Evolutionary conservation across 2,888 invertebrate species (phyloP).

Genomic region (Julus scanicus): DNA sequence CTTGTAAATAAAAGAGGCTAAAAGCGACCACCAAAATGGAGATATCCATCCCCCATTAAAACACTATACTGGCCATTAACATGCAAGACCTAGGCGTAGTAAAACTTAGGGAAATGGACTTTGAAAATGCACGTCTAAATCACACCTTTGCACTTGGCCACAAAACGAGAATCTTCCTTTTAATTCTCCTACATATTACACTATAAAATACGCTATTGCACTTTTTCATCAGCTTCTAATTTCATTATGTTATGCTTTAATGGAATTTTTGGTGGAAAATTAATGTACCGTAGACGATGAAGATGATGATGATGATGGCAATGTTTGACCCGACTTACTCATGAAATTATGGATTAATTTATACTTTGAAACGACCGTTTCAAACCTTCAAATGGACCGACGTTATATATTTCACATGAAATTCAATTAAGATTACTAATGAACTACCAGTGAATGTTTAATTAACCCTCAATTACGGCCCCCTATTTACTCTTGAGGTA

Average conservation of each 20-base stretch:
- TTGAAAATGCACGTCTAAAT: background rate
- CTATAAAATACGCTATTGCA: background rate
- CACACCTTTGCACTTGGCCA: slow-evolving; percentile 12
- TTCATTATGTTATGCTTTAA: slow-evolving; percentile 14
- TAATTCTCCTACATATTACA: background rate
- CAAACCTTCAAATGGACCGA: background rate
- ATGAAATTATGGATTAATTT: background rate
- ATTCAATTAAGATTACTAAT: background rate
- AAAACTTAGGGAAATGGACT: background rate
- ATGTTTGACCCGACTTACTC: background rate
- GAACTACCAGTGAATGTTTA: background rate
- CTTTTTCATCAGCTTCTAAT: background rate
- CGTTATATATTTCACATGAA: background rate
- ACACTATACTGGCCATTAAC: background rate
- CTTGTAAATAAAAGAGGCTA: slow-evolving; percentile 12
- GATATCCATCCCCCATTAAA: background rate
- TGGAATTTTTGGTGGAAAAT: slow-evolving; percentile 11
- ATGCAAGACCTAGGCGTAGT: background rate
- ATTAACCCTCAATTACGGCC: background rate
- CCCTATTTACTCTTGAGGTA: too few relatives aligned
- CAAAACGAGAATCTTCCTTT: background rate
- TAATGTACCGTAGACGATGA: background rate
- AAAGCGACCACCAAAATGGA: background rate
- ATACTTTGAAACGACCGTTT: background rate
- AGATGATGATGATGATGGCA: background rate